Evolutionary conservation across 2,888 invertebrate species (phyloP).

Genomic region (Aporophyla nigra): DNA sequence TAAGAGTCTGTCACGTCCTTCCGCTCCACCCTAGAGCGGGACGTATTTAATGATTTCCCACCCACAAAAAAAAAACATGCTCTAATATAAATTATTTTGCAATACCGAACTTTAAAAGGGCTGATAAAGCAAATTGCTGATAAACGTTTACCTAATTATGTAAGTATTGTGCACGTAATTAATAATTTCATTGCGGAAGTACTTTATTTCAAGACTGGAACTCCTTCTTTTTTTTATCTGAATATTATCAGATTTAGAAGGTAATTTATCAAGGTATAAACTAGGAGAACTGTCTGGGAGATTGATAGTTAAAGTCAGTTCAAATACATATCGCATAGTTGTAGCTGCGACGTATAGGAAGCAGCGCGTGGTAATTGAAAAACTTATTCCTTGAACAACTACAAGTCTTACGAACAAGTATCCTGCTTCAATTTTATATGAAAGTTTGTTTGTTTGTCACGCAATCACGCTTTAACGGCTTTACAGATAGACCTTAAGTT

Average conservation of each 20-base stretch:
- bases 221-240: not conserved
- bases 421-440: not conserved
- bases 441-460: not conserved
- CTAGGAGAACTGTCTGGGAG: not conserved
- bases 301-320: not conserved
- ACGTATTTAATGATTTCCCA: too few species aligned
- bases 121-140: not conserved
- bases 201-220: not conserved
- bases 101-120: not conserved
- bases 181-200: not conserved
- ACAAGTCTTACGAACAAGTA: not conserved
- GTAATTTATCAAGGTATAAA: slow-evolving; percentile 4
- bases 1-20: too few species aligned
- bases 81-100: not conserved
- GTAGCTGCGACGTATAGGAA: not conserved
- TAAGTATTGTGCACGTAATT: not conserved
- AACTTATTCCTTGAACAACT: slow-evolving; percentile 3
- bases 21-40: too few species aligned
- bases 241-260: not conserved
- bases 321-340: not conserved
- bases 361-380: not conserved
- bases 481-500: not conserved
- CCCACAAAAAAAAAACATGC: too few species aligned
- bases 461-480: not conserved
- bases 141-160: not conserved